Evolutionary conservation across 2,797 vertebrate genomes (phyloP).

Genomic region (Myripristis jacobus): DNA sequence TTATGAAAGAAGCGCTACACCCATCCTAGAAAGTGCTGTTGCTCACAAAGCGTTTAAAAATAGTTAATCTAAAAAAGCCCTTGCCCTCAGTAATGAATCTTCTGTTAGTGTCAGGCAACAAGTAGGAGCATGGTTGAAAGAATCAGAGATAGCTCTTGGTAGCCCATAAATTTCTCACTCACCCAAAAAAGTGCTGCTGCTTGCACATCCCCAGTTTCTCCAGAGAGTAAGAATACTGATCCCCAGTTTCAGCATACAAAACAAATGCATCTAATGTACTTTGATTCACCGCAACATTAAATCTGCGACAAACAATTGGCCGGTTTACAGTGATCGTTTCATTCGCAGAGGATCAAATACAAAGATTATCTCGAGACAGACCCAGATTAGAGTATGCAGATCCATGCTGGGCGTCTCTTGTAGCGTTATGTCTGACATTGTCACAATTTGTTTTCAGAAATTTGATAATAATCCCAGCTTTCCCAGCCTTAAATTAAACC

Average conservation of each 20-base stretch:
- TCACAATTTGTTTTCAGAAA: background rate
- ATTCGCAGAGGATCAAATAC: too few species aligned
- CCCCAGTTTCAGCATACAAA: background rate
- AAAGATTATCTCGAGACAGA: too few species aligned
- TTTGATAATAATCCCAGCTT: background rate
- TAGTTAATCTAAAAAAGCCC: background rate
- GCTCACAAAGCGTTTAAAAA: background rate
- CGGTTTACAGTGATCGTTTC: too few species aligned
- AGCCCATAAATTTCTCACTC: background rate
- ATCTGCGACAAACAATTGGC: background rate
- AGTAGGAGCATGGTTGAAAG: conserved; percentile 1
- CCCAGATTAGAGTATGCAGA: background rate
- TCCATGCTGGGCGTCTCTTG: background rate
- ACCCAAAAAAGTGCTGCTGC: background rate
- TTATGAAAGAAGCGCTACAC: background rate
- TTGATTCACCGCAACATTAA: background rate
- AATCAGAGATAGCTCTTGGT: background rate
- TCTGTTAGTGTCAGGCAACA: background rate
- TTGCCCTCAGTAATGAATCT: background rate
- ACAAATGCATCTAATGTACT: background rate
- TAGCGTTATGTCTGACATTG: background rate
- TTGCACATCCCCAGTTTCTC: background rate
- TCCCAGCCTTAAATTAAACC: background rate
- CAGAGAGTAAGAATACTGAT: background rate
- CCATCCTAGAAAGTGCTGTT: conserved; percentile 6